Base-by-base conservation (phyloP, 2,888 invertebrate genomes). In the Mesorhabditis spiculigera region DNA sequence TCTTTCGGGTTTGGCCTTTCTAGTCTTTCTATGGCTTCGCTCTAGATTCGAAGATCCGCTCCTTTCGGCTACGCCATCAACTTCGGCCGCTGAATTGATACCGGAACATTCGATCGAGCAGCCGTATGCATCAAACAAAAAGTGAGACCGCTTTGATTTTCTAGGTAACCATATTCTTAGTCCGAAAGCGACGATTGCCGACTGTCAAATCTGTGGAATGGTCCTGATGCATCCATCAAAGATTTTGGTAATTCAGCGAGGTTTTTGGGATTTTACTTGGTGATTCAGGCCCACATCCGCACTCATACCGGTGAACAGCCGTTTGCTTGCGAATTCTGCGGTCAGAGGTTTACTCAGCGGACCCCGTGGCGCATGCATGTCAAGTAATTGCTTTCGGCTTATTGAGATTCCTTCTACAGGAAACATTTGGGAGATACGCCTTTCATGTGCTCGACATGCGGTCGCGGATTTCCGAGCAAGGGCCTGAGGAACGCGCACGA, bases 291-390 rank as follows among this genome's bases (percentile, higher is more conserved):
- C 5, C 82, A 82, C 68, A 78, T 81, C 78, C 66, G 81, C 64
- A 82, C 80, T 28, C 82, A 82, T 69, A 81, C 82, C 8, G 81
- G 82, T 6, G 82, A 82, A 69, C 74, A 74, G 28, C 82, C 82
- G 4, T 81, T 75, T 67, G 64, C 45, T 13, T 82, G 82, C 70
- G 71, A 73, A 43, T 65, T 77, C n/a, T 82, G 82, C 68, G 78
- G 78, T 5, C 62, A 67, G 63, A 41, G 71, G 10, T 82, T 81
- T 73, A 72, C 75, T 28, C 82, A 81, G 67, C 69, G 71, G 50
- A 78, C 79, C 3, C 81, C 82, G 0, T 71, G 75, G 74, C 67
- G 75, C 45, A 75, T 71, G 63, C 78, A 78, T 67, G 58, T 72
- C 63, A 75, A 71, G 67, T 68, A 45, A 10, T 8, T 28, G 5